Conservation (phyloP, 2,888 invertebrate species). For the Nomada hirtipes region DNA sequence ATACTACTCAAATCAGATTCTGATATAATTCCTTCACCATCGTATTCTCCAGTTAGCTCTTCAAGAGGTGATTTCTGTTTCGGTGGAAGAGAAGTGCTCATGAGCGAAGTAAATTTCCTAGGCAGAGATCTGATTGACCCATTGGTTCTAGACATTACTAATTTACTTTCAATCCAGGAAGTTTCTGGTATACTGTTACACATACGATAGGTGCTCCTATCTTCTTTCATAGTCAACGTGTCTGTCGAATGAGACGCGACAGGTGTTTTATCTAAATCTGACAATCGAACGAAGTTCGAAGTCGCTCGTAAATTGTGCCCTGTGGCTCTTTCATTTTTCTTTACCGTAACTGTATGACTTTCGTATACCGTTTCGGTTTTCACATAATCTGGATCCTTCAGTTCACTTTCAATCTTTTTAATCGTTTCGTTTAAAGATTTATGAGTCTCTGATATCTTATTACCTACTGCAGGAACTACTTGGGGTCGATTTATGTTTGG, state of each 20-base stretch:
- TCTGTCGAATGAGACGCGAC: slow-evolving; percentile 84
- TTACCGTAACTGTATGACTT: slow-evolving; percentile 66
- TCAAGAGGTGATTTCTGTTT: slow-evolving; percentile 81
- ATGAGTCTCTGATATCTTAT: slow-evolving; percentile 77
- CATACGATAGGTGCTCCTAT: slow-evolving; percentile 86
- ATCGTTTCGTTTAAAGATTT: slow-evolving; percentile 80
- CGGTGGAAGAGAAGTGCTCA: slow-evolving; percentile 80
- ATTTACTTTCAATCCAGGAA: slow-evolving; percentile 88
- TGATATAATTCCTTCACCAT: slow-evolving; percentile 81
- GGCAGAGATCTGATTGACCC: slow-evolving; percentile 82
- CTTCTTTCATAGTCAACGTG: slow-evolving; percentile 72
- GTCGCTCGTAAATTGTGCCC: slow-evolving; percentile 83
- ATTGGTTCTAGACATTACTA: slow-evolving; percentile 88
- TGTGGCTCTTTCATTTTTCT: slow-evolving; percentile 81
- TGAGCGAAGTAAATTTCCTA: slow-evolving; percentile 76
- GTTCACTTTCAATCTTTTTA: slow-evolving; percentile 80
- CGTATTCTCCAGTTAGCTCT: slow-evolving; percentile 76
- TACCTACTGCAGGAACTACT: slow-evolving; percentile 63
- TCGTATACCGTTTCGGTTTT: slow-evolving; percentile 57
- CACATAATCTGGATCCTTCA: slow-evolving; percentile 73
- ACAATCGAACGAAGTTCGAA: slow-evolving; percentile 89
- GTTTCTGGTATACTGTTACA: slow-evolving; percentile 89
- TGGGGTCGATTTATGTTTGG: slow-evolving; percentile 58
- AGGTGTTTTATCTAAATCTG: slow-evolving; percentile 91
- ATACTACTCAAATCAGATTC: slow-evolving; percentile 85